Conservation (phyloP, 1,140 invertebrate genomes). For the Holcopasites calliopsidis region DNA sequence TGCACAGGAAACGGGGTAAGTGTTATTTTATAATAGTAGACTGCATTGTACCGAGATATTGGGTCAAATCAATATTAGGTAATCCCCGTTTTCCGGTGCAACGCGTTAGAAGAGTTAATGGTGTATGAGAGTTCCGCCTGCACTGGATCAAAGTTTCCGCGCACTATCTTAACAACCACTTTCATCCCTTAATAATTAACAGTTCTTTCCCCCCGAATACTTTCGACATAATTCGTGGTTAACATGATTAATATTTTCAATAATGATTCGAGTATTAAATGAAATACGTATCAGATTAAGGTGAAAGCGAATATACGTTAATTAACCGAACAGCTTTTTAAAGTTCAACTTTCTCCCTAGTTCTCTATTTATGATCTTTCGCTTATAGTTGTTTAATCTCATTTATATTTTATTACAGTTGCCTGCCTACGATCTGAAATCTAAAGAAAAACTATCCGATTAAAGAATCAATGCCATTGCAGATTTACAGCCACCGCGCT, state of each 20-base stretch:
- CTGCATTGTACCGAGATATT: background rate
- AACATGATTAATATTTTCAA: too few relatives aligned
- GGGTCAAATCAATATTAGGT: slow-evolving; percentile 12
- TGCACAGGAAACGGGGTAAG: background rate
- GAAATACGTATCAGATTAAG: background rate
- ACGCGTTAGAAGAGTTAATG: background rate
- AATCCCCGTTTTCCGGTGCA: background rate
- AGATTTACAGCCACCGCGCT: too few relatives aligned
- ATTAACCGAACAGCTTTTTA: background rate
- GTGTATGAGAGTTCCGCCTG: background rate
- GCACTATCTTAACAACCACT: background rate
- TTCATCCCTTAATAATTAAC: background rate
- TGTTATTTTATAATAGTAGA: background rate
- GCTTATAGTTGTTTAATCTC: background rate
- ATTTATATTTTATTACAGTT: too few relatives aligned
- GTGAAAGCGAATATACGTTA: background rate
- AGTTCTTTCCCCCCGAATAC: background rate
- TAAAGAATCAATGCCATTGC: too few relatives aligned
- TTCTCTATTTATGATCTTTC: background rate
- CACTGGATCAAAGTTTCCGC: background rate
- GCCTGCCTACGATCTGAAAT: too few relatives aligned
- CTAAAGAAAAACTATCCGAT: too few relatives aligned
- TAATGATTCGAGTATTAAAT: background rate
- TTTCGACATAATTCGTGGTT: too few relatives aligned
- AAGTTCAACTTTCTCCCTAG: background rate